A percentile compares a stretch with the other conserved stretches of the same genome.
These are phyloP conservation scores for Florisuga fusca DNA, from an alignment of 2,797 vertebrate species.

Conservation along the genomic window DNA sequence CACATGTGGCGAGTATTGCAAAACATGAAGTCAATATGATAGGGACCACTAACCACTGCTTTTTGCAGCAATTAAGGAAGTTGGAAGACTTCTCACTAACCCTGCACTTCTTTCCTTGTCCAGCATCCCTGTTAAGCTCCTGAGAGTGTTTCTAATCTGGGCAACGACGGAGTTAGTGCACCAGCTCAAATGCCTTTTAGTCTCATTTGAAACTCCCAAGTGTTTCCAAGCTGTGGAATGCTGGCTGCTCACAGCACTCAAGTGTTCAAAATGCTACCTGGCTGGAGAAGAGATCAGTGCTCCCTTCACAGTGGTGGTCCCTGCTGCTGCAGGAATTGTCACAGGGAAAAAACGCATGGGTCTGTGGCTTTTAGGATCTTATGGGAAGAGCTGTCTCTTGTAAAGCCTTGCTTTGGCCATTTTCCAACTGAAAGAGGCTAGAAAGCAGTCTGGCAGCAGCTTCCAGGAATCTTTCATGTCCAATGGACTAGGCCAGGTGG, in stretches of 20 bases:
- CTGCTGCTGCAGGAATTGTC: neutral
- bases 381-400: neutral
- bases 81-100: neutral
- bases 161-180: neutral
- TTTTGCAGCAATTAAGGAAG: neutral
- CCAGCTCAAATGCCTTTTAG: neutral
- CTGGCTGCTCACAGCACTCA: neutral
- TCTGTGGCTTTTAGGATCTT: neutral
- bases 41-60: neutral
- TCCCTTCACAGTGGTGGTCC: neutral
- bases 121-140: neutral
- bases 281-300: neutral
- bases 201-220: neutral
- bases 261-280: neutral
- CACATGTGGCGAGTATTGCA: neutral
- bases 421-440: constrained; percentile 2
- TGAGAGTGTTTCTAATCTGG: neutral
- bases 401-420: neutral
- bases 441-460: neutral
- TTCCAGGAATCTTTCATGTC: neutral
- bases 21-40: neutral
- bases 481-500: constrained; percentile 1
- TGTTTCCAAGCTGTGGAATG: neutral
- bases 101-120: neutral
- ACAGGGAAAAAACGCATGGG: neutral